A percentile compares a stretch with the other conserved stretches of the same genome.
These are phyloP conservation scores for Drosophila macrothrix DNA, from an alignment of 2,888 invertebrate genomes.

Conservation along the genomic window DNA sequence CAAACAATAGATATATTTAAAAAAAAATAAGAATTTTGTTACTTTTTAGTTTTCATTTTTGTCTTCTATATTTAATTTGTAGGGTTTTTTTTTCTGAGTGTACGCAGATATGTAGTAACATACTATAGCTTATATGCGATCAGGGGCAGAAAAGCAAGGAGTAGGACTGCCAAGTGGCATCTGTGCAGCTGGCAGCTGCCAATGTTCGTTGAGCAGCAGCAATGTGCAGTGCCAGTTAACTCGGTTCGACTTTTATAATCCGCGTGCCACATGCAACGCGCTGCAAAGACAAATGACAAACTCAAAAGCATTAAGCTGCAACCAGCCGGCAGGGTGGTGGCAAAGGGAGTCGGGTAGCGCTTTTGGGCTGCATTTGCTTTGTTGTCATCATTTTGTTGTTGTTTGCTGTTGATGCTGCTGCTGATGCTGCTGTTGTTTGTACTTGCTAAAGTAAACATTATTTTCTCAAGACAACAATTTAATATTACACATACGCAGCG, in stretches of 20 bases:
- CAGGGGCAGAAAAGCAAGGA: slow-evolving; percentile 12
- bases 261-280: slow-evolving; percentile 67
- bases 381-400: background rate
- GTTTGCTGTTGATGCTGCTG: slow-evolving; percentile 40
- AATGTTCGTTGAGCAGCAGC: slow-evolving; percentile 29
- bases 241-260: slow-evolving; percentile 78
- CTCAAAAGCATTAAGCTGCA: slow-evolving; percentile 76
- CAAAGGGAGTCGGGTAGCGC: background rate
- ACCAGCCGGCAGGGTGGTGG: background rate
- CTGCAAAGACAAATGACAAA: slow-evolving; percentile 76
- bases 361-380: background rate
- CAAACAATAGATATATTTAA: no score
- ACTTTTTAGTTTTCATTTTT: background rate
- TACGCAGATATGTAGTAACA: background rate
- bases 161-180: slow-evolving; percentile 20
- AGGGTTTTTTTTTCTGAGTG: background rate
- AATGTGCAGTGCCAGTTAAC: slow-evolving; percentile 60
- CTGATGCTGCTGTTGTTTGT: slow-evolving; percentile 50
- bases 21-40: no score
- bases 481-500: slow-evolving; percentile 75
- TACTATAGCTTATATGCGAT: slow-evolving; percentile 36
- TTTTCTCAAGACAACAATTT: slow-evolving; percentile 78
- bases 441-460: slow-evolving; percentile 70
- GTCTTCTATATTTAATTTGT: no score
- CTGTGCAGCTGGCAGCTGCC: slow-evolving; percentile 48